phyloP scores from a whole-genome alignment of 2,888 invertebrate genomes.

The Cotesia congregata region DNA sequence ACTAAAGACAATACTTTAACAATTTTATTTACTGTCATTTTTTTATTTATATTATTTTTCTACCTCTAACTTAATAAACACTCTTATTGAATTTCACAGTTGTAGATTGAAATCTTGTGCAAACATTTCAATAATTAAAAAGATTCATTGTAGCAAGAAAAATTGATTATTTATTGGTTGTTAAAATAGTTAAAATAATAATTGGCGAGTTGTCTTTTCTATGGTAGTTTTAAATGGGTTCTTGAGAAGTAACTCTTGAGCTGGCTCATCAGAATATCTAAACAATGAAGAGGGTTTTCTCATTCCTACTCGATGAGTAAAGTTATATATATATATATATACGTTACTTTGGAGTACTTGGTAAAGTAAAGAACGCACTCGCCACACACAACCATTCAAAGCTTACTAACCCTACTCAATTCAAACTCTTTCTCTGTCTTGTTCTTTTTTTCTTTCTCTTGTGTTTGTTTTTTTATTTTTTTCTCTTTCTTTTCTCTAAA shows the following conservation, averaged over 20 bases:
- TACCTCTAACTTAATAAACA: neutral
- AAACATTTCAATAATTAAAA: neutral
- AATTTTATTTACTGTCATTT: neutral
- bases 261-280: slow-evolving; percentile 66
- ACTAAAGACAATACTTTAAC: neutral
- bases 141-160: neutral
- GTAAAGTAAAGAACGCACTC: slow-evolving; percentile 48
- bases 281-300: slow-evolving; percentile 55
- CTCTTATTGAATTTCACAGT: neutral
- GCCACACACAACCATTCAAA: slow-evolving; percentile 19
- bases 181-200: neutral
- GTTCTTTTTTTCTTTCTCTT: slow-evolving; percentile 1
- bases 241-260: slow-evolving; percentile 61
- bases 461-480: neutral
- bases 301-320: neutral
- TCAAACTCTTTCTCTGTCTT: slow-evolving; percentile 2
- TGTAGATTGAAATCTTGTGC: neutral
- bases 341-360: slow-evolving; percentile 46
- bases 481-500: slow-evolving; percentile 20
- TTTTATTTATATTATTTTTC: neutral
- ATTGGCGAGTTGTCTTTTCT: slow-evolving; percentile 16
- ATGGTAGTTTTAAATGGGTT: slow-evolving; percentile 53
- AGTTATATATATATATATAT: neutral
- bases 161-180: neutral
- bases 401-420: slow-evolving; percentile 35